Base-by-base conservation (phyloP, 2,888 invertebrate genomes). In the Ecliptopera silaceata region DNA sequence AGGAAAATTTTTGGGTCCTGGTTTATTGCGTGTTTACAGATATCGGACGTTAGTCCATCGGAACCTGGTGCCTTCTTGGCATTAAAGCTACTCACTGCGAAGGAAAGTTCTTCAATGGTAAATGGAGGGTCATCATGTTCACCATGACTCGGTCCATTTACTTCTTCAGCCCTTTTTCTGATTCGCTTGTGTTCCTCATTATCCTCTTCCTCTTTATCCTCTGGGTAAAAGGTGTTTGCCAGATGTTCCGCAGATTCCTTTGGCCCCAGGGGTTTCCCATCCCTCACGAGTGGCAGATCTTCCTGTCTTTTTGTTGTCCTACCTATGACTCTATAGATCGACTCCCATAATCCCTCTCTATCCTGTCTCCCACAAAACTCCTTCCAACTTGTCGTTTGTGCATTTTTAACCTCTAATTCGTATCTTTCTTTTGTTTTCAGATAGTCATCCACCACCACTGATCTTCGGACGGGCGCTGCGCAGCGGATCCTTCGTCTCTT, bases 21-120 rank as follows among this genome's bases (percentile, higher is more conserved):
- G 8, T 4, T 1, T 11, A 41, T 41, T 1, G 5, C 39, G 1
- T n/a, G 4, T 1, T 10, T 20, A 10, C 39, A 41, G 4, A 41
- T 41, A 10, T 53, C 53, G 0, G 53, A 11, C 1, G 46, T 52
- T 1, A 52, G 13, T 3, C 52, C 52, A 12, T 52, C 52, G 0
- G 10, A 3, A 1, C 52, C 52, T 10, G 68, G 68, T 53, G 65
- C 65, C 42, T 63, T 67, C 36, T 63, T 67, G 3, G 61, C 59
- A 32, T 59, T 62, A 10, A 64, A 64, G 1, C 43, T 38, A 0
- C 11, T 10, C 20, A 44, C 17, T 1, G 55, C 49, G 5, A 11
- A 4, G 13, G 4, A 41, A 1, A 63, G 55, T 22, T 67, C 64
- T 1, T 32, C 3, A 6, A 17, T 15, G 0, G 65, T 64, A 39